Conservation (phyloP, 2,888 invertebrate species). For the Trisateles emortualis region DNA sequence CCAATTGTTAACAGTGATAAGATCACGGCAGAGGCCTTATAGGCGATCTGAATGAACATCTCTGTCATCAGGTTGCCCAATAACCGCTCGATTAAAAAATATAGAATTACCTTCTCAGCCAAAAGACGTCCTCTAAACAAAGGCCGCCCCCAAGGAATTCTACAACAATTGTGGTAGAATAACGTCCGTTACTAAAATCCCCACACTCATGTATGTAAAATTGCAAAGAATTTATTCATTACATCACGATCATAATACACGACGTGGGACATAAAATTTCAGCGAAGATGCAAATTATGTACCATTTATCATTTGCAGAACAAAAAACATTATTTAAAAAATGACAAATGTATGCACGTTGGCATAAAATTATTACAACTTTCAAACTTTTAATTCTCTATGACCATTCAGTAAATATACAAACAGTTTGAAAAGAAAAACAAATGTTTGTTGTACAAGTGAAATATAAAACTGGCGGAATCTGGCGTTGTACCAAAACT, state of each 20-base stretch:
- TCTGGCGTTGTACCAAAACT: conserved; percentile 61
- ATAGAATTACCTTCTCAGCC: too few species aligned
- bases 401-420: conserved; percentile 43
- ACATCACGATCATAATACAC: conserved; percentile 11
- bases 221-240: conserved; percentile 15
- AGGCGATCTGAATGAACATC: too few species aligned
- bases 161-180: too few species aligned
- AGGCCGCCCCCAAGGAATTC: too few species aligned
- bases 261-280: conserved; percentile 14
- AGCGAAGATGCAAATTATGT: conserved; percentile 17
- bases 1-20: too few species aligned
- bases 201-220: conserved; percentile 2
- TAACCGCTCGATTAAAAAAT: too few species aligned
- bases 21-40: too few species aligned
- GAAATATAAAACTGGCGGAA: conserved; percentile 54
- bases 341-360: not conserved
- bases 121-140: too few species aligned
- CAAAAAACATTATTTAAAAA: not conserved
- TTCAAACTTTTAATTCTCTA: conserved; percentile 40
- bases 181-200: not conserved
- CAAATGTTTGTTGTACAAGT: conserved; percentile 45
- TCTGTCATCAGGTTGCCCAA: too few species aligned
- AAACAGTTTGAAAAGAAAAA: conserved; percentile 30
- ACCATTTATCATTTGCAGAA: conserved; percentile 18
- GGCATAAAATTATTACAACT: not conserved